phyloP scores from a whole-genome alignment of 2,797 vertebrate genomes.

The Gallirallus australis region DNA sequence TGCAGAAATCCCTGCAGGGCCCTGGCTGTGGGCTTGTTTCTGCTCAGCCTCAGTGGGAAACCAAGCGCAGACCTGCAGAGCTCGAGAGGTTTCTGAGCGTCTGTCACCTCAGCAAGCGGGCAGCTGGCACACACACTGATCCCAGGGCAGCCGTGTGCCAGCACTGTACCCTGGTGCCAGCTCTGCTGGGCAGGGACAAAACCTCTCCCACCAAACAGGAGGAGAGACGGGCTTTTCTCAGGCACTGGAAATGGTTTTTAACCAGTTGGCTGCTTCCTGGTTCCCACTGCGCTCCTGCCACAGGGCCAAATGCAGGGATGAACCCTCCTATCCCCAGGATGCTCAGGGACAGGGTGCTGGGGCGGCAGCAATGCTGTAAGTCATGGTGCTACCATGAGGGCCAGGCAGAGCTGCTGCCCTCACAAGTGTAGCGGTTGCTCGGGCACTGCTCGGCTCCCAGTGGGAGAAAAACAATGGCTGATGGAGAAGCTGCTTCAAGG shows the following conservation, averaged over 20 bases:
- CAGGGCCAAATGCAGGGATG: background rate
- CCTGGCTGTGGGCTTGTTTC: rapidly evolving
- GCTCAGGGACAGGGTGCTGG: background rate
- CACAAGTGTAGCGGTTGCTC: rapidly evolving
- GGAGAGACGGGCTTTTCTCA: background rate
- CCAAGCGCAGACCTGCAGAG: background rate
- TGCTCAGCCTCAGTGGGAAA: background rate
- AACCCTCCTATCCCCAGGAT: background rate
- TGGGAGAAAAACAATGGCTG: rapidly evolving
- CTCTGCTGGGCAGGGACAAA: background rate
- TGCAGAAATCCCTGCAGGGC: background rate
- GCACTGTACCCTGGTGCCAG: background rate
- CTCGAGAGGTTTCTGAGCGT: background rate
- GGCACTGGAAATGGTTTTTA: background rate
- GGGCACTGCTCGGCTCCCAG: background rate
- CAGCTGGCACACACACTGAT: rapidly evolving
- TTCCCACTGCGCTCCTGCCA: background rate
- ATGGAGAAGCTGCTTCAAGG: background rate
- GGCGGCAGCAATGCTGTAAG: background rate
- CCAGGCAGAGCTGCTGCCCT: background rate
- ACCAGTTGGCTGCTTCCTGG: background rate
- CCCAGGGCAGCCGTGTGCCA: background rate
- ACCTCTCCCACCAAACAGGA: rapidly evolving
- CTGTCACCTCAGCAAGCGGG: rapidly evolving
- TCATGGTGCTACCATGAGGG: rapidly evolving